Evolutionary conservation across 2,797 vertebrate genomes (phyloP).

Genomic region (Siniperca undulata): DNA sequence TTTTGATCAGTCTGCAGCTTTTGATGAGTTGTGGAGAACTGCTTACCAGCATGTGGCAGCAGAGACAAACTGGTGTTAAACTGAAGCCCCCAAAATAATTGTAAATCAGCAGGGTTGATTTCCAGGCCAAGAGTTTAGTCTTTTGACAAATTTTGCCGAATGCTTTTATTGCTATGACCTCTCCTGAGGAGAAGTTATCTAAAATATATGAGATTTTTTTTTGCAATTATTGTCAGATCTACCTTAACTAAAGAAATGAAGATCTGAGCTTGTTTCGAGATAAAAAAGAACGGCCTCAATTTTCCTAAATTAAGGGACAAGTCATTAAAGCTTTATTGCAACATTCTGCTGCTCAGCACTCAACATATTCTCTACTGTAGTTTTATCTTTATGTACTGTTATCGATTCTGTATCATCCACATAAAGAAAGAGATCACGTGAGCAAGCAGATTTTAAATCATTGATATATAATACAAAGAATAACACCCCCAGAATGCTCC

Average conservation of each 20-base stretch:
- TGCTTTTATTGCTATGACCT: not conserved
- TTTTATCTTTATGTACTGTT: not conserved
- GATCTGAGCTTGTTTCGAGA: not conserved
- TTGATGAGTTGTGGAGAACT: not conserved
- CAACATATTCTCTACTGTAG: not conserved
- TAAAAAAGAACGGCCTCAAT: not conserved
- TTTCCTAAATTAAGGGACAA: not conserved
- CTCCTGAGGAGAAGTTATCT: not conserved
- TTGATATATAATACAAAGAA: no score
- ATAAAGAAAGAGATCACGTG: no score
- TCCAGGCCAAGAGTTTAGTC: not conserved
- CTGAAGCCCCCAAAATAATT: not conserved
- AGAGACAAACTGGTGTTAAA: slow-evolving; percentile 1
- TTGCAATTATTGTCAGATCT: not conserved
- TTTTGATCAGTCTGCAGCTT: not conserved
- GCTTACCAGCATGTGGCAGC: slow-evolving; percentile 35
- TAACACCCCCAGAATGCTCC: no score
- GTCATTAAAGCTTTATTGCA: not conserved
- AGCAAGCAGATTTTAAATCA: no score
- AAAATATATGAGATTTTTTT: not conserved
- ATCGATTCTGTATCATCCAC: not conserved
- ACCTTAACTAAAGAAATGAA: no score
- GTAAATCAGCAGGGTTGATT: not conserved
- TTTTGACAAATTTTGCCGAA: not conserved
- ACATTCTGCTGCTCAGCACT: not conserved